Percentiles rank a stretch among this genome's conserved stretches.
These are phyloP conservation scores for Orchestes rusci DNA, from an alignment of 2,888 invertebrate genomes.

Conservation along the genomic window DNA sequence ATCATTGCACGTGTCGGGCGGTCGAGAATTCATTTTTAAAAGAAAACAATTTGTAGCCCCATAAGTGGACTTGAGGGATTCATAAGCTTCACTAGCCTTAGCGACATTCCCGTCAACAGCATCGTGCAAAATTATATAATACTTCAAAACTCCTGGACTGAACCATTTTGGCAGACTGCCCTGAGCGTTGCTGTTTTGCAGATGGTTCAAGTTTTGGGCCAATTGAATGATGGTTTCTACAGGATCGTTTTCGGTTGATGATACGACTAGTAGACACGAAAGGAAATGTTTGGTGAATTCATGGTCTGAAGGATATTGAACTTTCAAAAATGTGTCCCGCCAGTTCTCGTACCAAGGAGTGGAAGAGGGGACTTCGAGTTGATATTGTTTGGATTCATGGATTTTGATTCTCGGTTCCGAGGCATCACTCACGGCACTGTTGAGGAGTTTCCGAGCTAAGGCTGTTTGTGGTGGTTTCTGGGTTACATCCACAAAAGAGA, in stretches of 20 bases:
- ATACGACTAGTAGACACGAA: slow-evolving; percentile 71
- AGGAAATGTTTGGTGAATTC: slow-evolving; percentile 90
- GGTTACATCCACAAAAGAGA: slow-evolving; percentile 76
- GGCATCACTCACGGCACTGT: slow-evolving; percentile 44
- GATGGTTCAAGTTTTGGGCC: slow-evolving; percentile 71
- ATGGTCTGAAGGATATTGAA: slow-evolving; percentile 87
- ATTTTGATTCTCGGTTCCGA: slow-evolving; percentile 31
- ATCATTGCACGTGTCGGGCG: slow-evolving; percentile 46
- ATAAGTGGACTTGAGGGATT: slow-evolving; percentile 78
- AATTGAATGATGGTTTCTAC: slow-evolving; percentile 75
- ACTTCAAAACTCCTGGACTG: slow-evolving; percentile 71
- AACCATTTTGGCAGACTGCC: slow-evolving; percentile 82
- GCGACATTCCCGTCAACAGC: slow-evolving; percentile 62
- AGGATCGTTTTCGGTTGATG: slow-evolving; percentile 67
- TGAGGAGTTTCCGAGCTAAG: slow-evolving; percentile 75
- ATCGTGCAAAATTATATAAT: slow-evolving; percentile 87
- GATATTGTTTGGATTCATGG: slow-evolving; percentile 43
- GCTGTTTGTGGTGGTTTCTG: slow-evolving; percentile 74
- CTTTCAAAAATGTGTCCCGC: slow-evolving; percentile 83
- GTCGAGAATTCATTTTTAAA: slow-evolving; percentile 80
- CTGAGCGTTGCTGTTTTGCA: slow-evolving; percentile 51
- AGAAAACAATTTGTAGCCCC: slow-evolving; percentile 84
- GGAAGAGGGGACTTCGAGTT: slow-evolving; percentile 63
- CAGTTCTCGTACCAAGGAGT: slow-evolving; percentile 96
- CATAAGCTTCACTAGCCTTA: slow-evolving; percentile 78